Evolutionary conservation across 2,888 invertebrate species (phyloP), one percentile per base, ranked within the genome.

Genomic region (Lepidocyrtoides sp.): DNA sequence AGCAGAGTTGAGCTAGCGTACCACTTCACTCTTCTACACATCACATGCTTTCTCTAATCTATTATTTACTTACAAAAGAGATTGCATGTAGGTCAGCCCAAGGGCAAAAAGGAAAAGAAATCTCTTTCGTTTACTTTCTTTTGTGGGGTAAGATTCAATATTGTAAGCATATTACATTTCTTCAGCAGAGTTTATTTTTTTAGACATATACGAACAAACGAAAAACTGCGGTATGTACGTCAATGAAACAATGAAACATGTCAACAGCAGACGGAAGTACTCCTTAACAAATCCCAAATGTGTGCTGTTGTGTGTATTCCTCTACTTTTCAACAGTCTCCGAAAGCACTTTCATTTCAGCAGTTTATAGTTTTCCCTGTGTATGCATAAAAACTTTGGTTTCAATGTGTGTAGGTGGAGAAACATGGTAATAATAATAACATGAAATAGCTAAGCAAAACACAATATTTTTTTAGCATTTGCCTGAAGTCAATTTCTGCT

Each of bases 251-350:
- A 29, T 63, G 63, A 29, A 29, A 63, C 29, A 29, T 63, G 63
- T 63, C 63, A 63, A 63, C 63, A 63, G 29, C 63, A 63, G 63
- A 63, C 26, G 63, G 63, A 63, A 63, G 63, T 63, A 29, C 29
- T 63, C 14, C 29, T 63, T 63, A 63, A 17, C 26, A 63, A 63
- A 29, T 3, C 26, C 17, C 12, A 63, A 63, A 29, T 8, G 23
- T 17, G 51, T 29, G 29, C 14, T 2, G 29, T 63, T 0, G 26
- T 26, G 60, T 57, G 10, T 26, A 3, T 26, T 0, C 26, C n/a
- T 23, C 2, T 12, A 12, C 4, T 63, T 63, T 63, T 63, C 29
- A 63, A 26, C 29, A 1, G 23, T 63, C 8, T 29, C 63, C 63
- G 14, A 29, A 1, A 63, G 63, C 63, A 63, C 29, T 63, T 29